Conservation (phyloP, 2,888 invertebrate species). For the Apodemia hepburni region DNA sequence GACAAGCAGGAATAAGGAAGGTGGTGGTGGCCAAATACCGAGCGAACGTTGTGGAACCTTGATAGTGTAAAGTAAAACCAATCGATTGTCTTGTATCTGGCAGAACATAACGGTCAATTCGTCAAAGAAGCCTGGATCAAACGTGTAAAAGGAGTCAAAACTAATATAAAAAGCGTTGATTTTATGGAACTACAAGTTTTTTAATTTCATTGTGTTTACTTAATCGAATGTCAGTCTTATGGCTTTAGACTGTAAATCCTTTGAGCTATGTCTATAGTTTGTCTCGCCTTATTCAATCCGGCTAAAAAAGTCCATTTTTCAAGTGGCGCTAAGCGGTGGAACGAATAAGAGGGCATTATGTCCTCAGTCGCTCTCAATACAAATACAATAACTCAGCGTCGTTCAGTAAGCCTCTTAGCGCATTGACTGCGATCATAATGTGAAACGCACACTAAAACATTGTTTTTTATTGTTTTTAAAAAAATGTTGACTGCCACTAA, state of each 20-base stretch:
- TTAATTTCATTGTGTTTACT: not conserved
- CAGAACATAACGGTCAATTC: too few species aligned
- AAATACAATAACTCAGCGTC: slow-evolving; percentile 38
- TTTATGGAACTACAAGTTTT: not conserved
- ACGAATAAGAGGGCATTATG: slow-evolving; percentile 18
- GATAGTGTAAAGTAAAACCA: too few species aligned
- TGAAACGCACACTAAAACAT: slow-evolving; percentile 20
- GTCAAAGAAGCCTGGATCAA: too few species aligned
- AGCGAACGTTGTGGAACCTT: too few species aligned
- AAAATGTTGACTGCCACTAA: too few species aligned
- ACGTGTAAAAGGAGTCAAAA: too few species aligned
- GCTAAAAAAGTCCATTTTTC: slow-evolving; percentile 18
- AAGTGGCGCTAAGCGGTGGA: slow-evolving; percentile 18
- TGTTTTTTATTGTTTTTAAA: not conserved
- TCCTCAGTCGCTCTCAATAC: slow-evolving; percentile 32
- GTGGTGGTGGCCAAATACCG: too few species aligned
- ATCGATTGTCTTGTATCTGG: too few species aligned
- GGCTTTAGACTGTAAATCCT: not conserved
- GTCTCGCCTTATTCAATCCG: slow-evolving; percentile 5
- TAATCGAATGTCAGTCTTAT: not conserved
- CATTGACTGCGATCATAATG: slow-evolving; percentile 31
- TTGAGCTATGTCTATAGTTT: slow-evolving; percentile 1
- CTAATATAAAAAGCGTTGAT: too few species aligned
- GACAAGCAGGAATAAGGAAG: too few species aligned
- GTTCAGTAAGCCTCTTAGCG: slow-evolving; percentile 35